Conservation (phyloP, 2,888 invertebrate genomes). For the Orthosia incerta region DNA sequence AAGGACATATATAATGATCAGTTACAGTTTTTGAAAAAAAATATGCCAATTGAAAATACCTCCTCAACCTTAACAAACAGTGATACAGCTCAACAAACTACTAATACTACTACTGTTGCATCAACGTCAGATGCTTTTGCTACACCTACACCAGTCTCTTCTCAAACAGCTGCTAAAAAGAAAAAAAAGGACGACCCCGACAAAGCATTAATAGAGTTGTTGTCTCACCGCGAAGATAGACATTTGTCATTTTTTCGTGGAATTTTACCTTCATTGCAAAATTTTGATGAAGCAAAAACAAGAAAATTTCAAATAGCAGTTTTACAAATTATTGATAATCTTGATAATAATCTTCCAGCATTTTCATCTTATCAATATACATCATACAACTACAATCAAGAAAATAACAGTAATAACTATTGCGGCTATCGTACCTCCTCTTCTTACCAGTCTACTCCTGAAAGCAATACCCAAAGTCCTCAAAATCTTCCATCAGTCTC, state of each 20-base stretch:
- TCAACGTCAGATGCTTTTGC: conserved; percentile 42
- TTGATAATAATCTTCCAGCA: conserved; percentile 53
- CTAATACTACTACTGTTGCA: conserved; percentile 23
- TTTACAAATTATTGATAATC: conserved; percentile 50
- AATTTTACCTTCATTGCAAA: conserved; percentile 44
- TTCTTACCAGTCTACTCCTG: conserved; percentile 29
- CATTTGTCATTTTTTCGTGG: conserved; percentile 49
- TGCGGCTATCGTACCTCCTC: conserved; percentile 16
- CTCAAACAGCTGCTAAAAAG: conserved; percentile 33
- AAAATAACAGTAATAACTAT: conserved; percentile 31
- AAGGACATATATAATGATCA: conserved; percentile 17
- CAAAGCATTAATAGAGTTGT: conserved; percentile 40
- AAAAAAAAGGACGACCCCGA: conserved; percentile 31
- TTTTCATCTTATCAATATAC: conserved; percentile 47
- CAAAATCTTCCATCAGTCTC: conserved; percentile 49
- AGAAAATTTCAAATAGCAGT: conserved; percentile 49
- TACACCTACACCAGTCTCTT: conserved; percentile 43
- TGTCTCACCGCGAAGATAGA: conserved; percentile 49
- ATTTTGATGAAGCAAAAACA: conserved; percentile 40
- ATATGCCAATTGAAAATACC: conserved; percentile 43
- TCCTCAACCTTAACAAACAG: conserved; percentile 44
- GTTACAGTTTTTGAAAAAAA: conserved; percentile 39
- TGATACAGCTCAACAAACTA: conserved; percentile 34
- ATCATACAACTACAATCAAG: conserved; percentile 38
- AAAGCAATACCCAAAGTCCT: conserved; percentile 47